phyloP scores from a whole-genome alignment of 2,797 vertebrate genomes.

The Coendou prehensilis region DNA sequence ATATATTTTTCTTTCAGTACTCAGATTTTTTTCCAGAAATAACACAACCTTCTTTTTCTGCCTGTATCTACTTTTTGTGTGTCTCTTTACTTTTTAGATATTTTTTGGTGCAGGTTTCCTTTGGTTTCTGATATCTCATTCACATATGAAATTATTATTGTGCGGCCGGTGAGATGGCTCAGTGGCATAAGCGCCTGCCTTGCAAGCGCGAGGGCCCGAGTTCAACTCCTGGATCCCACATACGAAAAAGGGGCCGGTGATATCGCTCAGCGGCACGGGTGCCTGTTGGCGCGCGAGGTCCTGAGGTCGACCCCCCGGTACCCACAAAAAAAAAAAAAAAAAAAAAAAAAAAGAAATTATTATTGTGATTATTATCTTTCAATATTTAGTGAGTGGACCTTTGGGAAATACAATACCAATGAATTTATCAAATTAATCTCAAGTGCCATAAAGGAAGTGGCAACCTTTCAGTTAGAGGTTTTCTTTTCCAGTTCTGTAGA shows the following conservation, averaged over 20 bases:
- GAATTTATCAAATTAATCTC: slow-evolving; percentile 72
- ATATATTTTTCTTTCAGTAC: slow-evolving; percentile 40
- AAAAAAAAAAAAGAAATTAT: no score
- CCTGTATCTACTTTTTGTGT: background rate
- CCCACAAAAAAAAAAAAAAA: no score
- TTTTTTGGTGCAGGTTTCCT: background rate
- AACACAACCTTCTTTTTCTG: slow-evolving; percentile 64
- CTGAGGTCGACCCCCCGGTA: no score
- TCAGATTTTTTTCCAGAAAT: slow-evolving; percentile 22
- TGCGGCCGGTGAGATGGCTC: no score
- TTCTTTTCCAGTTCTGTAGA: background rate
- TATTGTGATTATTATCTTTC: slow-evolving; percentile 74
- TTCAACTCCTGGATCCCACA: no score
- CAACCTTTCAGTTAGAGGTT: background rate
- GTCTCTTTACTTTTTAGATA: background rate
- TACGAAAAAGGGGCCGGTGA: no score
- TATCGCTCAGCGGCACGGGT: no score
- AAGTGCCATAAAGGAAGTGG: slow-evolving; percentile 39
- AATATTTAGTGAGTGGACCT: slow-evolving; percentile 67
- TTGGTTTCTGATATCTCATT: slow-evolving; percentile 78
- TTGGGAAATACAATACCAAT: slow-evolving; percentile 55
- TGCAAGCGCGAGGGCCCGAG: no score
- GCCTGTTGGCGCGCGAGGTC: no score
- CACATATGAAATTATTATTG: slow-evolving; percentile 76
- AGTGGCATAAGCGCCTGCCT: no score